phyloP scores from a whole-genome alignment of 2,113 vertebrate genomes.

The Romanogobio albipinnatus region DNA sequence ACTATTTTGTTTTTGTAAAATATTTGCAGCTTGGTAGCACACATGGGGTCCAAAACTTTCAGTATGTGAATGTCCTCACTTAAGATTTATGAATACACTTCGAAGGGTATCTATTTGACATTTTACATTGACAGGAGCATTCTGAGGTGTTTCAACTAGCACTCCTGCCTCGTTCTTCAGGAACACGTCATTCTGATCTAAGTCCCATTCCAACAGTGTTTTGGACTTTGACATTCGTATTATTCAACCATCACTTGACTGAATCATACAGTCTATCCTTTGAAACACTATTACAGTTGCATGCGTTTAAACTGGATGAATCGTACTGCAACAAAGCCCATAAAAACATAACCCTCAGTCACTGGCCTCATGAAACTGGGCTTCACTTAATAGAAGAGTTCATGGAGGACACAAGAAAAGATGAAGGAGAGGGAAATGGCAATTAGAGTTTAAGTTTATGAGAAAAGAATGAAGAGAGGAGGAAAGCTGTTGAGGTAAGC shows the following conservation, averaged over 20 bases:
- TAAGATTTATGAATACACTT: not conserved
- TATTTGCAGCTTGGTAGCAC: too few species aligned
- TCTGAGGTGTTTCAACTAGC: not conserved
- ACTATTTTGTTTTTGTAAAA: too few species aligned
- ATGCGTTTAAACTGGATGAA: not conserved
- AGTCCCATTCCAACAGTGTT: not conserved
- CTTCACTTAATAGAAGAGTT: not conserved
- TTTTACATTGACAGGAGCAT: not conserved
- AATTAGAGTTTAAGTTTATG: slow-evolving; percentile 6
- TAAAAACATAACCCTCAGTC: not conserved
- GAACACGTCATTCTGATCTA: not conserved
- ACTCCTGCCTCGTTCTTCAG: not conserved
- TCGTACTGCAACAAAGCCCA: not conserved
- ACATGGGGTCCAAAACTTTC: too few species aligned
- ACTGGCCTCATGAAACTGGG: slow-evolving; percentile 19
- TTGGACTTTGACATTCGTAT: not conserved
- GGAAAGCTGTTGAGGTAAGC: slow-evolving; percentile 38
- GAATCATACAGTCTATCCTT: not conserved
- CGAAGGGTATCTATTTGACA: not conserved
- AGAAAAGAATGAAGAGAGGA: slow-evolving; percentile 25
- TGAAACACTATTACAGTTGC: not conserved
- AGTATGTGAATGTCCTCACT: too few species aligned
- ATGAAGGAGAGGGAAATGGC: slow-evolving; percentile 8
- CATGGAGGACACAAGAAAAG: not conserved
- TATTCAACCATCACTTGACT: not conserved